phyloP scores from a whole-genome alignment of 2,113 vertebrate species.

The Petromus typicus region DNA sequence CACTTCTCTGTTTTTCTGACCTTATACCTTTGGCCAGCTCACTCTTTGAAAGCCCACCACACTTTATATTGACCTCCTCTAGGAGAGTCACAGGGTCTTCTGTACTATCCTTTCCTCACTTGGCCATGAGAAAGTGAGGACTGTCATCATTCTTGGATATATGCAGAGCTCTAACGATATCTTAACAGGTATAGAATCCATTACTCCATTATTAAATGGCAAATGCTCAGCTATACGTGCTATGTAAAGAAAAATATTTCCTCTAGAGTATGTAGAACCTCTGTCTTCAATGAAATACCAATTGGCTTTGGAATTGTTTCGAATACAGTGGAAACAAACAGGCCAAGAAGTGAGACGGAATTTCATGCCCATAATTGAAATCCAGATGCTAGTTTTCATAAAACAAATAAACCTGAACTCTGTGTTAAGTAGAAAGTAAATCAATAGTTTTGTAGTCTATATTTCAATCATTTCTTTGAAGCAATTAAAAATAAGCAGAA shows the following conservation, averaged over 20 bases:
- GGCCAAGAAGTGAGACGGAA: background rate
- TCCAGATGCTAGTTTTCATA: conserved; percentile 41
- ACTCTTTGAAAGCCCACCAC: background rate
- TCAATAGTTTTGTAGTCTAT: background rate
- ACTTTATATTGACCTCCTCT: background rate
- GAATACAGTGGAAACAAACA: background rate
- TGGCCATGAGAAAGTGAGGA: background rate
- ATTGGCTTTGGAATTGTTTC: conserved; percentile 36
- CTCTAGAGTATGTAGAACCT: background rate
- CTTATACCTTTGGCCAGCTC: background rate
- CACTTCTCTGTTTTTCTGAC: background rate
- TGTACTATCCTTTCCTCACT: background rate
- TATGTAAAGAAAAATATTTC: background rate
- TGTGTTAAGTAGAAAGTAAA: background rate
- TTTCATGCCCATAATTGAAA: conserved; percentile 38
- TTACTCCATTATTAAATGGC: background rate
- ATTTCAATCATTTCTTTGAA: background rate
- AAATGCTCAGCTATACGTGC: background rate
- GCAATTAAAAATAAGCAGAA: background rate
- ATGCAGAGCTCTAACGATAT: background rate
- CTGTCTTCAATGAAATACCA: background rate
- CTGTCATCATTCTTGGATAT: background rate
- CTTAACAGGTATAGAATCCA: background rate
- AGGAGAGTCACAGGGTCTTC: background rate
- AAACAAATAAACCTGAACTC: background rate